A percentile compares a stretch with the other conserved stretches of the same genome.
phyloP scores from a whole-genome alignment of 2,888 invertebrate species.

The Mechanitis messenoides region DNA sequence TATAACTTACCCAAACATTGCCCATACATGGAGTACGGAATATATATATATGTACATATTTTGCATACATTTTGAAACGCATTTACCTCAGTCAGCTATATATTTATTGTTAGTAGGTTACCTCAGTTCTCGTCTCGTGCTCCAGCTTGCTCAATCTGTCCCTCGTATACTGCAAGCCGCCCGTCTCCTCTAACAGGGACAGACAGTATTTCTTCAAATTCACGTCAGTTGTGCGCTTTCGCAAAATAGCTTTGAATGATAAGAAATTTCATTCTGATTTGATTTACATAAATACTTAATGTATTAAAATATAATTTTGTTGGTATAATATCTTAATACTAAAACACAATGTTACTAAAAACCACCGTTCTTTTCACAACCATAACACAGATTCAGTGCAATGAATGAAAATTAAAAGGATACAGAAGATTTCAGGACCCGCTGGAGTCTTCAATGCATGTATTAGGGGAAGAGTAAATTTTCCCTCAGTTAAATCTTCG shows the following conservation, averaged over 20 bases:
- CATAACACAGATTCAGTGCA: too few relatives aligned
- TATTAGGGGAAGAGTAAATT: conserved; percentile 11
- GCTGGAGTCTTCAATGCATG: conserved; percentile 8
- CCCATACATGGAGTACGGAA: too few relatives aligned
- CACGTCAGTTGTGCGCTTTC: conserved; percentile 1
- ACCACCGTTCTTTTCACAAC: too few relatives aligned
- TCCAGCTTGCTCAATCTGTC: not conserved
- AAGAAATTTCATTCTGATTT: not conserved
- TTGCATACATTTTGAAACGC: too few relatives aligned
- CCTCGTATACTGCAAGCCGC: conserved; percentile 8
- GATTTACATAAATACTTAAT: not conserved
- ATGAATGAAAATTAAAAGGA: conserved; percentile 6
- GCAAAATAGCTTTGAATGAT: conserved; percentile 1
- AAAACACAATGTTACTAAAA: too few relatives aligned
- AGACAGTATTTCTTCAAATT: conserved; percentile 7
- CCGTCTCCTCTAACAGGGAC: conserved; percentile 5
- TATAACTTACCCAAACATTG: too few relatives aligned
- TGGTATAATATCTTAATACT: too few relatives aligned
- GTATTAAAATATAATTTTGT: too few relatives aligned
- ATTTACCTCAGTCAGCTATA: too few relatives aligned
- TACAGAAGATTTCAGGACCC: conserved; percentile 3
- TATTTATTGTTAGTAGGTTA: too few relatives aligned
- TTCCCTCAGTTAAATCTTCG: conserved; percentile 15
- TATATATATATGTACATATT: too few relatives aligned
- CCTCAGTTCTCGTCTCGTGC: not conserved